Evolutionary conservation across 2,113 vertebrate species (phyloP).

Genomic region (Pogona vitticeps): DNA sequence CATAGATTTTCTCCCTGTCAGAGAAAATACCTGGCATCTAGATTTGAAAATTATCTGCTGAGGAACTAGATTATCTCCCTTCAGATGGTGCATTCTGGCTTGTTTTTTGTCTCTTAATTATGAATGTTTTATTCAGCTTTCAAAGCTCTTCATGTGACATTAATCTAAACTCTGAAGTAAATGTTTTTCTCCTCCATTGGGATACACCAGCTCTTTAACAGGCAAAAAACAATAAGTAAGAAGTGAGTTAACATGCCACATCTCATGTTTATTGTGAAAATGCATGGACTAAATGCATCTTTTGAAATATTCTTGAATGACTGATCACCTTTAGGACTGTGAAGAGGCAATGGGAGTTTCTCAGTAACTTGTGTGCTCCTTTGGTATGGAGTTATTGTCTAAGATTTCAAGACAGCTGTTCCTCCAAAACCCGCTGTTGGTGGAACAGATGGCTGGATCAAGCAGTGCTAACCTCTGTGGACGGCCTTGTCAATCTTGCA

Average conservation of each 20-base stretch:
- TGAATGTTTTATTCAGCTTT: conserved; percentile 6
- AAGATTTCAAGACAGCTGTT: background rate
- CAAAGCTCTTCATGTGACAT: background rate
- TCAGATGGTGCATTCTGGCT: background rate
- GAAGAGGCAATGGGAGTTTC: background rate
- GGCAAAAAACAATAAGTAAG: background rate
- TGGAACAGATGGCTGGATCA: too few relatives aligned
- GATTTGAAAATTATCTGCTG: background rate
- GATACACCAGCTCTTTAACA: conserved; percentile 1
- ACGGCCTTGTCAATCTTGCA: too few relatives aligned
- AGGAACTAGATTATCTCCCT: background rate
- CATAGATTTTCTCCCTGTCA: background rate
- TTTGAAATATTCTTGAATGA: conserved; percentile 6
- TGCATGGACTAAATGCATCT: background rate
- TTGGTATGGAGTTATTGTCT: background rate
- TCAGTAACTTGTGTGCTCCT: background rate
- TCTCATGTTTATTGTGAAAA: background rate
- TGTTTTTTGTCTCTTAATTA: conserved; percentile 9
- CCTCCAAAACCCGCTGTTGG: background rate
- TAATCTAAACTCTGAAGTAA: conserved; percentile 1
- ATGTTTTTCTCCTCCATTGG: background rate
- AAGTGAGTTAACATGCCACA: background rate
- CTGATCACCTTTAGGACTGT: background rate
- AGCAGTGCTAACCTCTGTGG: too few relatives aligned
- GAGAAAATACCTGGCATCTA: background rate